A percentile compares a stretch with the other conserved stretches of the same genome.
phyloP scores from a whole-genome alignment of 2,113 vertebrate species.

The Poeciliopsis prolifica region DNA sequence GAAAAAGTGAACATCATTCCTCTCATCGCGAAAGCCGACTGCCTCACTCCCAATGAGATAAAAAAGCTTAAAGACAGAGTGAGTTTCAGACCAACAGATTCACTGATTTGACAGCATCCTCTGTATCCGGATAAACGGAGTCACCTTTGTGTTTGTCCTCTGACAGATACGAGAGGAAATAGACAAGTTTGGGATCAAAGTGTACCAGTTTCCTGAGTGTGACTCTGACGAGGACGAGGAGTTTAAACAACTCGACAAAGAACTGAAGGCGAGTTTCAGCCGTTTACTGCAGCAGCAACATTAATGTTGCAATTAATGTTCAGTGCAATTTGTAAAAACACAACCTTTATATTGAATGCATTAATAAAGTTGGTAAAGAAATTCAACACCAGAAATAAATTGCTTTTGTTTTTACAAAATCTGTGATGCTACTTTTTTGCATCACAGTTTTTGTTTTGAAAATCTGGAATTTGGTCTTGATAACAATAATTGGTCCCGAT shows the following conservation, averaged over 20 bases:
- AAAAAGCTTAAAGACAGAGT: slow-evolving; percentile 97
- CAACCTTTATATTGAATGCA: not conserved
- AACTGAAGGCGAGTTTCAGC: slow-evolving; percentile 85
- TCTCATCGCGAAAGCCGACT: slow-evolving; percentile 96
- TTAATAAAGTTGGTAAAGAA: not conserved
- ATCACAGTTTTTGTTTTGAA: no score
- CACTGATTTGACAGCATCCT: not conserved
- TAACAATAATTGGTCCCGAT: no score
- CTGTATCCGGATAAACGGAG: not conserved
- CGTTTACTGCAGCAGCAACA: no score
- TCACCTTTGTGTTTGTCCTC: not conserved
- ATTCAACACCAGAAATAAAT: not conserved
- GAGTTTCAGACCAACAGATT: slow-evolving; percentile 50
- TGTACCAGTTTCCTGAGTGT: slow-evolving; percentile 96
- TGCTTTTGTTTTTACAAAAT: not conserved
- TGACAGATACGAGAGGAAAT: slow-evolving; percentile 92
- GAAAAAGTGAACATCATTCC: slow-evolving; percentile 98
- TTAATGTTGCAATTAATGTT: no score
- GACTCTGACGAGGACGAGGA: slow-evolving; percentile 96
- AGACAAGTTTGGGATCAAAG: slow-evolving; percentile 94
- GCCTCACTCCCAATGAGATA: slow-evolving; percentile 92
- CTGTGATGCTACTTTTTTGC: not conserved
- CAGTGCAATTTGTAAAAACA: not conserved
- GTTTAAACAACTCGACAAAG: slow-evolving; percentile 94
- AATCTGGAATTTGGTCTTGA: not conserved